Conservation (phyloP, 2,113 vertebrate species). For the Merops nubicus region DNA sequence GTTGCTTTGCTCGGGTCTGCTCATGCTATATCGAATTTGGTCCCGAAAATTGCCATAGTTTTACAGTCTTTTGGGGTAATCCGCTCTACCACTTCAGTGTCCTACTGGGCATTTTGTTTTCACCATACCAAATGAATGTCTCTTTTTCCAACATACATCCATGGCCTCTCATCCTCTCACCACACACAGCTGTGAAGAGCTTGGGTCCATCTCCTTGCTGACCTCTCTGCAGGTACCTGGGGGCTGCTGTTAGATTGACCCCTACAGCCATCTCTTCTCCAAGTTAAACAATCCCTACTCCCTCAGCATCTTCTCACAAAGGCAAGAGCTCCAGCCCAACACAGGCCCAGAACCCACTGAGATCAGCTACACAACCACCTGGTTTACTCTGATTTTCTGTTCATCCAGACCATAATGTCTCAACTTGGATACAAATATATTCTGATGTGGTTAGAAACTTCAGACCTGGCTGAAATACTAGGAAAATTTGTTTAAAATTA, state of each 20-base stretch:
- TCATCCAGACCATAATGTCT: background rate
- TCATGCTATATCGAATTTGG: background rate
- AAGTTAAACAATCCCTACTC: background rate
- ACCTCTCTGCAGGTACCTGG: fast-evolving
- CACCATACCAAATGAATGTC: fast-evolving
- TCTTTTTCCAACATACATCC: fast-evolving
- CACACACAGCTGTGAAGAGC: fast-evolving
- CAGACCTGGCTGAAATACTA: background rate
- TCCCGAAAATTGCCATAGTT: background rate
- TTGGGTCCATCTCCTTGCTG: background rate
- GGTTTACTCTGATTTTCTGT: background rate
- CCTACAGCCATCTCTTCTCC: background rate
- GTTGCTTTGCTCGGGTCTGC: background rate
- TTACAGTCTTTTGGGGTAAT: background rate
- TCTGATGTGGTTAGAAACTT: background rate
- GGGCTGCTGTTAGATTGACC: fast-evolving
- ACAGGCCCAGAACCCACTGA: background rate
- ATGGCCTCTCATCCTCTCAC: background rate
- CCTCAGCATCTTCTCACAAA: fast-evolving
- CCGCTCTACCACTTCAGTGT: background rate
- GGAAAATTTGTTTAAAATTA: background rate
- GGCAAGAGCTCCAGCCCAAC: background rate
- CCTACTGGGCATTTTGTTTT: background rate
- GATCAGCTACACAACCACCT: fast-evolving
- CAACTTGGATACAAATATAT: background rate